phyloP scores from a whole-genome alignment of 2,888 invertebrate genomes.

The Lasioglossum zephyrum region DNA sequence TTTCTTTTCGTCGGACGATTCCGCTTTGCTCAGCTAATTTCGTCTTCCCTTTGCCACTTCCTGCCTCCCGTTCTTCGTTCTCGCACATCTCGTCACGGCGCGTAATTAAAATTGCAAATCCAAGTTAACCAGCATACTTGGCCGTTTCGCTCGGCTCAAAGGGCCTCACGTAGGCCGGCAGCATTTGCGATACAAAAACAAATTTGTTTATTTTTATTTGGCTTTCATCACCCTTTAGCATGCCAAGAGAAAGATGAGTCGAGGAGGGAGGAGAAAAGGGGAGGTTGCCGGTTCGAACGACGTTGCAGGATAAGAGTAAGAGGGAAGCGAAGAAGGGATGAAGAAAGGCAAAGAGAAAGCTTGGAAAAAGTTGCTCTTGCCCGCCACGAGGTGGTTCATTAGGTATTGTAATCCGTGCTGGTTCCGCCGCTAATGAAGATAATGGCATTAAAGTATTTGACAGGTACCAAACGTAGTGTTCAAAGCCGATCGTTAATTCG shows the following conservation, averaged over 20 bases:
- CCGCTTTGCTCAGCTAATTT: slow-evolving; percentile 63
- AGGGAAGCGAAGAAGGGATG: slow-evolving; percentile 14
- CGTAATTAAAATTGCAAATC: slow-evolving; percentile 82
- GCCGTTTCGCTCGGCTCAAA: slow-evolving; percentile 75
- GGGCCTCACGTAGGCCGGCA: slow-evolving; percentile 67
- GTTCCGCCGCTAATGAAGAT: slow-evolving; percentile 82
- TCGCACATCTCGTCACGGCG: slow-evolving; percentile 62
- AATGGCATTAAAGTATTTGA: slow-evolving; percentile 83
- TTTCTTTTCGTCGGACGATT: slow-evolving; percentile 60
- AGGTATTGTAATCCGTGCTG: slow-evolving; percentile 83
- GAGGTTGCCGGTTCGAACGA: slow-evolving; percentile 45
- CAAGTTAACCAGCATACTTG: slow-evolving; percentile 77
- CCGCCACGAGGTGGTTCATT: slow-evolving; percentile 81
- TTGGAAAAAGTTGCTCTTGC: slow-evolving; percentile 71
- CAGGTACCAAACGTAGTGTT: slow-evolving; percentile 73
- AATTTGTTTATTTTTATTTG: slow-evolving; percentile 82
- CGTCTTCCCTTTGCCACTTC: slow-evolving; percentile 40
- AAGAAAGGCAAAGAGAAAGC: slow-evolving; percentile 60
- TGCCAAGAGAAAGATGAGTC: neutral
- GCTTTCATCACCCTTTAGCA: slow-evolving; percentile 61
- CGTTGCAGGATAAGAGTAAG: slow-evolving; percentile 38
- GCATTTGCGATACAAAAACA: slow-evolving; percentile 82
- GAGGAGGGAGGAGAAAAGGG: slow-evolving; percentile 52
- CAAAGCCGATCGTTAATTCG: slow-evolving; percentile 79
- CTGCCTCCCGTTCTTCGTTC: slow-evolving; percentile 38